These are phyloP conservation scores for Dasyurus viverrinus DNA, from an alignment of 2,113 vertebrate species.

Conservation along the genomic window DNA sequence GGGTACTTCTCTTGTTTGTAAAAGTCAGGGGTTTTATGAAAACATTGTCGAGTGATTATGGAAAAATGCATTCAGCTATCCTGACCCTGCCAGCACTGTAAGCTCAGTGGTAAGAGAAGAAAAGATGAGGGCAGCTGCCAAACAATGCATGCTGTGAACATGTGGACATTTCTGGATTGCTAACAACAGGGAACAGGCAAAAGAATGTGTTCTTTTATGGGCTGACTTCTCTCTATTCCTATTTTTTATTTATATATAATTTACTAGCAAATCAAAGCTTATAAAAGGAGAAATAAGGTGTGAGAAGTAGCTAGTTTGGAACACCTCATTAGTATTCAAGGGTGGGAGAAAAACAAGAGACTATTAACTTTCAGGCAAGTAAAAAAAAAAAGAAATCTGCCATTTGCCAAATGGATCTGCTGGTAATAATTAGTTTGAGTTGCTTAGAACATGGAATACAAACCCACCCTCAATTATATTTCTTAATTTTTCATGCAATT, in stretches of 20 bases:
- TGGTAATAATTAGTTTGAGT: conserved; percentile 77
- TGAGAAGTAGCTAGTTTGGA: conserved; percentile 60
- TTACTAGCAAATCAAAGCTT: conserved; percentile 76
- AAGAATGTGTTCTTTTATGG: conserved; percentile 58
- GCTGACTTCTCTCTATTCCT: conserved; percentile 40
- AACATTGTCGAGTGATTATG: conserved; percentile 69
- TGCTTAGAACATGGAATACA: conserved; percentile 80
- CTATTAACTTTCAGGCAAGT: conserved; percentile 56
- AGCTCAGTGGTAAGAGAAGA: conserved; percentile 61
- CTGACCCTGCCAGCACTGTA: conserved; percentile 59
- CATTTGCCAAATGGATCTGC: conserved; percentile 70
- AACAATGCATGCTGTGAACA: conserved; percentile 62
- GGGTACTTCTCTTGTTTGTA: conserved; percentile 52
- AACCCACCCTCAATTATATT: conserved; percentile 53
- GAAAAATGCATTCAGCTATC: conserved; percentile 55
- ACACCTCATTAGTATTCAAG: conserved; percentile 56
- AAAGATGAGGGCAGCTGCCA: conserved; percentile 44
- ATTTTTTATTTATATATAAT: conserved; percentile 72
- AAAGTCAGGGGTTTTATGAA: conserved; percentile 68
- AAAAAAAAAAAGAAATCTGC: background rate
- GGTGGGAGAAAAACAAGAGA: conserved; percentile 63
- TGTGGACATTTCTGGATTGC: conserved; percentile 60
- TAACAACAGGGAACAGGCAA: conserved; percentile 54
- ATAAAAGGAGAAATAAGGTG: conserved; percentile 62
- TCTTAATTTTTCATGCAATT: conserved; percentile 73